phyloP scores from a whole-genome alignment of 1,140 invertebrate genomes.

The Caerostris extrusa region DNA sequence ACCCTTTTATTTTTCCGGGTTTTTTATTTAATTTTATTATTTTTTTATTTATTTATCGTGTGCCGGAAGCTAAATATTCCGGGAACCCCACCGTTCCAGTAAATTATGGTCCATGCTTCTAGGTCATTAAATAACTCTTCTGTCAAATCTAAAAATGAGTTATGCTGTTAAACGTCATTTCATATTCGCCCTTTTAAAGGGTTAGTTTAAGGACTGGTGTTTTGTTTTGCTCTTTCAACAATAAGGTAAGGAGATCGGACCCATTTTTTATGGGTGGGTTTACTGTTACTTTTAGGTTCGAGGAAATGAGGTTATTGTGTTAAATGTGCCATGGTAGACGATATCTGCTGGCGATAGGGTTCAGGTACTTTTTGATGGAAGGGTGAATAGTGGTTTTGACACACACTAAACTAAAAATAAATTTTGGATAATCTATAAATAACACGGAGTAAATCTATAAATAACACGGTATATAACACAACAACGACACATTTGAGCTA shows the following conservation, averaged over 20 bases:
- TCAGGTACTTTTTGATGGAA: no score
- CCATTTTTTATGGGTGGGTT: not conserved
- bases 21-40: no score
- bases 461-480: no score
- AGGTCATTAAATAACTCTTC: slow-evolving; percentile 37
- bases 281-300: not conserved
- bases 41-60: not conserved
- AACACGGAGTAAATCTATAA: no score
- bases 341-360: not conserved
- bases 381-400: no score
- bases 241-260: not conserved
- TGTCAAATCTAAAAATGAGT: slow-evolving; percentile 51
- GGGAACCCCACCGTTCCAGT: not conserved
- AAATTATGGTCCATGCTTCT: slow-evolving; percentile 35
- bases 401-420: no score
- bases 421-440: no score
- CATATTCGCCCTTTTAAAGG: slow-evolving; percentile 8
- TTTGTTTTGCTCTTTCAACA: not conserved
- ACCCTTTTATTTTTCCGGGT: not conserved
- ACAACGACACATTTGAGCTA: no score
- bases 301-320: not conserved
- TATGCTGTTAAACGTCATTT: slow-evolving; percentile 26
- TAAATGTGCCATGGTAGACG: not conserved
- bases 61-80: slow-evolving; percentile 27
- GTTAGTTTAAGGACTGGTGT: slow-evolving; percentile 25